These are phyloP conservation scores for Muscina levida DNA, from an alignment of 2,888 invertebrate species.

Conservation along the genomic window DNA sequence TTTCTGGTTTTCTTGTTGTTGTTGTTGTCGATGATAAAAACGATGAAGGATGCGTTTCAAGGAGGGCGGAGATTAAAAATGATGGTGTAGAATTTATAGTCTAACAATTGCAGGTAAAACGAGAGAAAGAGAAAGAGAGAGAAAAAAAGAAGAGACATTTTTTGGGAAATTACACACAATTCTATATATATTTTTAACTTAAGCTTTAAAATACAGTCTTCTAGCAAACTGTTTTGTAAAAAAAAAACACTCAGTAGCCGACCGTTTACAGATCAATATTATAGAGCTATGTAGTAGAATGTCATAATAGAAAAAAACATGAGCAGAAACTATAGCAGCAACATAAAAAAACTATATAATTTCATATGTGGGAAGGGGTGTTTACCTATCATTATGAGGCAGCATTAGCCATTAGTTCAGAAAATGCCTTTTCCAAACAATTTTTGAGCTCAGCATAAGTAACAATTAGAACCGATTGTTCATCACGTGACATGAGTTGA, in stretches of 20 bases:
- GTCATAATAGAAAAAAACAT: background rate
- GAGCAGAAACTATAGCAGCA: no score
- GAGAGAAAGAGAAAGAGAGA: constrained; percentile 52
- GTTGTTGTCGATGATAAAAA: constrained; percentile 52
- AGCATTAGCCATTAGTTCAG: constrained; percentile 83
- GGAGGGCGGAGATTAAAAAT: constrained; percentile 7
- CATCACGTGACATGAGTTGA: constrained; percentile 96
- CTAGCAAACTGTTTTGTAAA: background rate
- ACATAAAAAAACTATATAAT: constrained; percentile 30
- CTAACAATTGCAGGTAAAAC: background rate
- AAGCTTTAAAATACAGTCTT: constrained; percentile 15
- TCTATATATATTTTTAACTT: constrained; percentile 14
- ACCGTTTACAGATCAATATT: constrained; percentile 2
- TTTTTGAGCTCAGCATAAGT: constrained; percentile 97
- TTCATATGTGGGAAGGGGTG: constrained; percentile 37
- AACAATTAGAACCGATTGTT: constrained; percentile 97
- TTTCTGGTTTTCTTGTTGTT: constrained; percentile 44
- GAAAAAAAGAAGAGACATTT: constrained; percentile 37
- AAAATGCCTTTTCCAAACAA: constrained; percentile 95
- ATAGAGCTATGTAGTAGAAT: background rate
- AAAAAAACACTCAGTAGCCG: background rate
- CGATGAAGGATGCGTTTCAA: constrained; percentile 14
- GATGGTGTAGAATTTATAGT: constrained; percentile 15
- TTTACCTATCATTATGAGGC: constrained; percentile 75
- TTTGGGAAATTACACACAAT: constrained; percentile 10